Evolutionary conservation across 2,797 vertebrate genomes (phyloP).

Genomic region (Argyrosomus regius): DNA sequence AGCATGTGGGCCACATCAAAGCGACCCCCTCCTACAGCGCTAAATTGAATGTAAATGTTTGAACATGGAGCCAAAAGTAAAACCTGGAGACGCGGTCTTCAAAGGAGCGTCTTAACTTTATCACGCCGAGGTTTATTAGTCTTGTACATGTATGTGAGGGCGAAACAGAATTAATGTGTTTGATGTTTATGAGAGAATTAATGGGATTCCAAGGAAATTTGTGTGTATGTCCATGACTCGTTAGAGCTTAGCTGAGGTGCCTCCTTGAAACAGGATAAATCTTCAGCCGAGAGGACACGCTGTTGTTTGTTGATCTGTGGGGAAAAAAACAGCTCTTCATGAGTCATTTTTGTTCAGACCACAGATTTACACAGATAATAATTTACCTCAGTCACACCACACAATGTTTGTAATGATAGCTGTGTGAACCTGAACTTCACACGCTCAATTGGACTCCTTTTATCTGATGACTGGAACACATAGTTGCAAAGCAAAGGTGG

Average conservation of each 20-base stretch:
- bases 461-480: not conserved
- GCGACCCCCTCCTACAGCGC: not conserved
- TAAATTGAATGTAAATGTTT: conserved; percentile 45
- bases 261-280: conserved; percentile 10
- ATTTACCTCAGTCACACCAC: not conserved
- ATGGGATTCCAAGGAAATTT: conserved; percentile 16
- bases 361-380: conserved; percentile 19
- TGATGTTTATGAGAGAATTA: conserved; percentile 52
- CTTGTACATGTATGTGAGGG: conserved; percentile 14
- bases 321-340: not conserved
- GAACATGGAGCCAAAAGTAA: conserved; percentile 30
- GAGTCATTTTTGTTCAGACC: conserved; percentile 10
- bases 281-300: conserved; percentile 6
- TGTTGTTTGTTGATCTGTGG: conserved; percentile 26
- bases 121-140: conserved; percentile 25
- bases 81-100: conserved; percentile 35
- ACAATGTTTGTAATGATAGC: not conserved
- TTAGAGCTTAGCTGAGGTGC: conserved; percentile 10
- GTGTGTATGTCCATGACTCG: conserved; percentile 9
- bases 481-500: conserved; percentile 19
- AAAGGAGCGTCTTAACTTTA: conserved; percentile 36
- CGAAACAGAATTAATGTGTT: conserved; percentile 23
- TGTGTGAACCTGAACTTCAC: conserved; percentile 9
- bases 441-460: conserved; percentile 5
- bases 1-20: conserved; percentile 56